Evolutionary conservation across 2,797 vertebrate genomes (phyloP).

Genomic region (Hydrophis major): DNA sequence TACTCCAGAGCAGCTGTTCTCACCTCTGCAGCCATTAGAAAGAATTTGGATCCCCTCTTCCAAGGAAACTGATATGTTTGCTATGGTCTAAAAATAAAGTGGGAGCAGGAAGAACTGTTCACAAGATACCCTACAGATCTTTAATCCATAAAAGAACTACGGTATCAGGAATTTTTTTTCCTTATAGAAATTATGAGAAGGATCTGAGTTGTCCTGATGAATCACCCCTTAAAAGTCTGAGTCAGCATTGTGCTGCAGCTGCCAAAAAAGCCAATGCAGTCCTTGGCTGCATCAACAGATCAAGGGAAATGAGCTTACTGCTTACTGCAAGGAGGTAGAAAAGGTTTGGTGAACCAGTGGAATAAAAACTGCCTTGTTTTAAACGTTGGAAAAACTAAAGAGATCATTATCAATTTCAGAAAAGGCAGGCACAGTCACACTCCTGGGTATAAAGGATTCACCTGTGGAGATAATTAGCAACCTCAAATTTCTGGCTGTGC

Average conservation of each 20-base stretch:
- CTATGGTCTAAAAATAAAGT: conserved; percentile 82
- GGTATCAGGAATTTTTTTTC: too few relatives aligned
- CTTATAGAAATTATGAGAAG: not conserved
- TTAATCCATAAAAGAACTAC: not conserved
- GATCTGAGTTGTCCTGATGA: not conserved
- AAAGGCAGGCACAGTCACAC: too few relatives aligned
- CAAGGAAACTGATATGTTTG: conserved; percentile 73
- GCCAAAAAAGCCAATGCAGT: too few relatives aligned
- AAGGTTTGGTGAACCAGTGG: too few relatives aligned
- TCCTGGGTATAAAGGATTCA: too few relatives aligned
- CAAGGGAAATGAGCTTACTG: not conserved
- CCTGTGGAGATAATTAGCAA: too few relatives aligned
- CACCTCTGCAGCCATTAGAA: not conserved
- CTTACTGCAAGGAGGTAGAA: too few relatives aligned
- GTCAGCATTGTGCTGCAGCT: not conserved
- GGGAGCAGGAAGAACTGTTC: conserved; percentile 37
- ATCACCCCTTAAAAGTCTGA: not conserved
- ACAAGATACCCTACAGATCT: not conserved
- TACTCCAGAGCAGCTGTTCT: not conserved
- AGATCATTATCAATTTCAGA: too few relatives aligned
- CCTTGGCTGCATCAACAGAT: not conserved
- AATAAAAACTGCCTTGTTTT: too few relatives aligned
- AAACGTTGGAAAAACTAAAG: too few relatives aligned
- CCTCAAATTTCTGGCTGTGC: too few relatives aligned
- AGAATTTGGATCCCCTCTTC: too few relatives aligned